Conservation (phyloP, 2,888 invertebrate species). For the Eupithecia dodoneata region DNA sequence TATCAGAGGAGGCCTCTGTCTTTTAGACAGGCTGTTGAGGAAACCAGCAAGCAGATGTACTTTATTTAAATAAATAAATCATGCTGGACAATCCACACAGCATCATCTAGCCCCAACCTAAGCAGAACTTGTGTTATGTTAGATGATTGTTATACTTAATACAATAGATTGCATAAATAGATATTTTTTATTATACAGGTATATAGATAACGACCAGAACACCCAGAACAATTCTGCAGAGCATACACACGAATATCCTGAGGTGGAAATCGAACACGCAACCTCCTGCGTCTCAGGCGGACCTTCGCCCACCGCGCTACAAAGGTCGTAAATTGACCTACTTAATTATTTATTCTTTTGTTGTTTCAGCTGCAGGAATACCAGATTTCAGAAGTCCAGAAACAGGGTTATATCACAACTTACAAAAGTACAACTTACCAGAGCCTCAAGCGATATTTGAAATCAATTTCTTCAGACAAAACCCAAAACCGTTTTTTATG, state of each 20-base stretch:
- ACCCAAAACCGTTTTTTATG: conserved; percentile 96
- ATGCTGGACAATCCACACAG: no score
- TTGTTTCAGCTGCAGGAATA: conserved; percentile 93
- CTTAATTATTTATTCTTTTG: neutral
- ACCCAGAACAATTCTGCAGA: no score
- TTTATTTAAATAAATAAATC: neutral
- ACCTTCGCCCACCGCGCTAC: no score
- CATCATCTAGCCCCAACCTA: no score
- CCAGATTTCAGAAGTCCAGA: conserved; percentile 98
- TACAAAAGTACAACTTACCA: conserved; percentile 95
- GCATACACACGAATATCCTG: no score
- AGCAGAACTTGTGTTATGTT: no score
- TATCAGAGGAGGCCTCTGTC: neutral
- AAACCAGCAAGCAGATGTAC: neutral
- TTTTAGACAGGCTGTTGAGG: neutral
- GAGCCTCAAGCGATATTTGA: conserved; percentile 97
- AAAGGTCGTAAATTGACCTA: neutral
- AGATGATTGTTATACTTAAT: no score
- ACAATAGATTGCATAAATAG: no score
- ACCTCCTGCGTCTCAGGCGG: no score
- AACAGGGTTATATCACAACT: conserved; percentile 95
- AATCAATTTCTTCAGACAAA: conserved; percentile 92
- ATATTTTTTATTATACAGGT: no score
- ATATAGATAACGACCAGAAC: no score
- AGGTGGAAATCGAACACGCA: no score